Evolutionary conservation across 1,140 invertebrate genomes (phyloP).

Genomic region (Drosophila varians): DNA sequence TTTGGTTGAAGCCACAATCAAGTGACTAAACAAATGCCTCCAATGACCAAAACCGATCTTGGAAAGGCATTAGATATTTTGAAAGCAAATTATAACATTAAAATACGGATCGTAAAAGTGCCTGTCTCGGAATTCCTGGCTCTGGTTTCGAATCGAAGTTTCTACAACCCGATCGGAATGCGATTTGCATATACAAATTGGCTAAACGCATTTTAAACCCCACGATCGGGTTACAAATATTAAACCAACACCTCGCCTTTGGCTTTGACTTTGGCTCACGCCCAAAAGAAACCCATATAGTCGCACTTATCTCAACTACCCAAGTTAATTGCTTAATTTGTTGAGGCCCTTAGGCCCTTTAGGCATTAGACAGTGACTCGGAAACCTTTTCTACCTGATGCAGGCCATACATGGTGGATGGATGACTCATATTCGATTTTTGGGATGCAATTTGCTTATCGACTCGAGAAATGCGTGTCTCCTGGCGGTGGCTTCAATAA

Average conservation of each 20-base stretch:
- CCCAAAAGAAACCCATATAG: background rate
- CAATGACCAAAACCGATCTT: constrained; percentile 14
- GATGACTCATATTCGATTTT: constrained; percentile 39
- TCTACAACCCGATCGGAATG: constrained; percentile 33
- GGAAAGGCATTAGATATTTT: constrained; percentile 63
- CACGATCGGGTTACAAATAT: constrained; percentile 50
- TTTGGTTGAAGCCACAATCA: constrained; percentile 41
- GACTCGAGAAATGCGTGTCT: constrained; percentile 76
- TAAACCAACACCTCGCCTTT: constrained; percentile 43
- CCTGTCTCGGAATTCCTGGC: constrained; percentile 17
- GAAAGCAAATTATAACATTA: constrained; percentile 75
- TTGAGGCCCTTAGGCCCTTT: constrained; percentile 16
- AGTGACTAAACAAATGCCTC: constrained; percentile 46
- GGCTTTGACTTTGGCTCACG: background rate
- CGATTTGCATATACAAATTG: constrained; percentile 66
- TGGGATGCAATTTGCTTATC: constrained; percentile 73
- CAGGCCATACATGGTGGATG: constrained; percentile 8
- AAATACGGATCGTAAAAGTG: constrained; percentile 55
- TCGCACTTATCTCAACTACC: constrained; percentile 66
- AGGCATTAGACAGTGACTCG: constrained; percentile 40
- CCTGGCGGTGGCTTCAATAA: constrained; percentile 76
- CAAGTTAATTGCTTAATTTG: constrained; percentile 80
- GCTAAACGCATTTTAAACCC: constrained; percentile 65
- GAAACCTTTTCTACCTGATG: constrained; percentile 32
- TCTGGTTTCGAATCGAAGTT: constrained; percentile 12